Evolutionary conservation across 2,888 invertebrate genomes (phyloP), one percentile per base, ranked within the genome.

Genomic region (Hemistola chrysoprasaria): DNA sequence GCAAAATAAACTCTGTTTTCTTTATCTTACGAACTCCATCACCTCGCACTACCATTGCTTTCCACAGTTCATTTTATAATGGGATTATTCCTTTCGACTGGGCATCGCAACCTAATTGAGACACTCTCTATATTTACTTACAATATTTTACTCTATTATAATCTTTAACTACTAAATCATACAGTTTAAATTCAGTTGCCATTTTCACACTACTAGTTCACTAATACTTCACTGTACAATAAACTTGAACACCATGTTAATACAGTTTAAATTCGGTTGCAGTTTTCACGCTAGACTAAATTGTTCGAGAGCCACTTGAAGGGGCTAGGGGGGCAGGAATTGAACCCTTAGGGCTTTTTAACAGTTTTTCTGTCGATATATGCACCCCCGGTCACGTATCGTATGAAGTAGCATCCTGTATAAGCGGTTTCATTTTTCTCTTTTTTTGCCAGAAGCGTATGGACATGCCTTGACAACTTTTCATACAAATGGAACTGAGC

Each of bases 321-420:
- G 34, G 48, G 45, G 47, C 40, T 48, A 34, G 45, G 47, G 50
- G 31, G 37, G 41, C 37, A 41, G 46, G 46, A 48, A 45, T 40
- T 43, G 42, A 42, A 61, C 71, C 81, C 79, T 77, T 62, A 70
- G 77, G 79, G 82, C 82, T 82, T 83, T 80, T 84, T 84, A 81
- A 78, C 79, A 79, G 80, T 77, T 78, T 75, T 73, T 63, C 64
- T 62, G 62, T 41, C 76, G 76, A 79, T 79, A 75, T 85, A 86
- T 85, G 83, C 85, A 84, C 87, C 87, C 80, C 72, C 62, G 71
- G 82, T 86, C 87, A 87, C 87, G 87, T 87, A 76, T 75, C 75
- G 71, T 80, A 86, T 82, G 83, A 78, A 86, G 79, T 78, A 74
- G 83, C 83, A 79, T 78, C 81, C 81, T 78, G 82, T 73, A 79